Percentiles rank a stretch among this genome's conserved stretches.
These are phyloP conservation scores for Tribolium castaneum DNA, from an alignment of 1,140 invertebrate species.

Conservation along the genomic window DNA sequence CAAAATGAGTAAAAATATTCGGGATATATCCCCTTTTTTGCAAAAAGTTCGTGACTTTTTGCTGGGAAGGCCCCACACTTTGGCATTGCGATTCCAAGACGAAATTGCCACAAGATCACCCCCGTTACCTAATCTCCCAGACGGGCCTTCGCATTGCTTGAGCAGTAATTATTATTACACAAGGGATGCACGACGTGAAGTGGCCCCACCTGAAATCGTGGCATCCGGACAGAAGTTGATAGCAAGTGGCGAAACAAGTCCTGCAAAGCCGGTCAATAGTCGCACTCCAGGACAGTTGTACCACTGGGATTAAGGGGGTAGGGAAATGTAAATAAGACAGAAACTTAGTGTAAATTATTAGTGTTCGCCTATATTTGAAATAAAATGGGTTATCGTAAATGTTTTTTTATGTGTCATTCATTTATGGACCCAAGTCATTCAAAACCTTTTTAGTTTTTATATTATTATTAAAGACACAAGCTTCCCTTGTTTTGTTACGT, in stretches of 20 bases:
- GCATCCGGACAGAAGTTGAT: constrained; percentile 56
- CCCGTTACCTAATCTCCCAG: constrained; percentile 79
- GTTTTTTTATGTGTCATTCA: too few relatives aligned
- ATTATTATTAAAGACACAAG: too few relatives aligned
- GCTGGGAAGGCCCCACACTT: constrained; percentile 71
- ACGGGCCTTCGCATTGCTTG: constrained; percentile 75
- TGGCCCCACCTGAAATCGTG: constrained; percentile 74
- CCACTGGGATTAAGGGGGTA: constrained; percentile 66
- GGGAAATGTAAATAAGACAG: background rate
- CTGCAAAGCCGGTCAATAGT: constrained; percentile 51
- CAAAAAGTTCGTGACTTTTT: constrained; percentile 71
- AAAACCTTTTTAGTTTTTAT: too few relatives aligned
- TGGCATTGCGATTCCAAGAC: constrained; percentile 74
- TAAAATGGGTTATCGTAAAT: background rate
- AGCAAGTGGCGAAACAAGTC: constrained; percentile 42
- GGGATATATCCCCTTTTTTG: constrained; percentile 71
- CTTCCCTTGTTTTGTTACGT: too few relatives aligned
- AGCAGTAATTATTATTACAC: constrained; percentile 83
- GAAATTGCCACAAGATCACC: constrained; percentile 75
- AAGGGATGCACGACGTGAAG: constrained; percentile 80
- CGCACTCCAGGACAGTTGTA: constrained; percentile 68
- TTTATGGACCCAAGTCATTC: too few relatives aligned
- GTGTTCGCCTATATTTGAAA: background rate
- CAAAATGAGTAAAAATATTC: constrained; percentile 55
- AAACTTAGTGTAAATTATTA: constrained; percentile 15